A percentile compares a stretch with the other conserved stretches of the same genome.
Evolutionary conservation across 2,797 vertebrate species (phyloP).

Genomic region (Capromys pilorides): DNA sequence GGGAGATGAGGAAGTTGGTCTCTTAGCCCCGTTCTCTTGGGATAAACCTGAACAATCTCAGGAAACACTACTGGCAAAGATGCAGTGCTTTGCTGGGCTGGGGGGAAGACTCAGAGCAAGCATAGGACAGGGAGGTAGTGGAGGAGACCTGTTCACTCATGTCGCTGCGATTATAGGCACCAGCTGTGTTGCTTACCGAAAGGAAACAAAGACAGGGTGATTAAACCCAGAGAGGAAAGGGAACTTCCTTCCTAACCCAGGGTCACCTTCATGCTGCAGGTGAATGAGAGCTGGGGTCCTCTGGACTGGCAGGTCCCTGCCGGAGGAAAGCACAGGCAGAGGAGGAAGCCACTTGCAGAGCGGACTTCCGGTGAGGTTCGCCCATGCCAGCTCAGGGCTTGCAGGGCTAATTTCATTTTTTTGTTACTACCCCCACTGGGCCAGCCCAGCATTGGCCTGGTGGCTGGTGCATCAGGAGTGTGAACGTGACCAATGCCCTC

Average conservation of each 20-base stretch:
- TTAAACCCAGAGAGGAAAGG: neutral
- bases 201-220: neutral
- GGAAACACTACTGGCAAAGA: neutral
- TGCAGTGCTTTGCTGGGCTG: neutral
- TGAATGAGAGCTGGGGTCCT: neutral
- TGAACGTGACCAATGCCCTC: neutral
- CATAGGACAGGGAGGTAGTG: neutral
- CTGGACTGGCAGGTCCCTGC: neutral
- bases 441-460: neutral
- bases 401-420: neutral
- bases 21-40: neutral
- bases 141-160: neutral
- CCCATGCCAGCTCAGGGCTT: neutral
- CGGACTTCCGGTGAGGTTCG: conserved; percentile 22
- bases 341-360: neutral
- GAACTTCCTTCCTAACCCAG: neutral
- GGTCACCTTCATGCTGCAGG: neutral
- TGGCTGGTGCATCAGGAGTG: neutral
- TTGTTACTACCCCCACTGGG: neutral
- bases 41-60: neutral
- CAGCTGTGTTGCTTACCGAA: neutral
- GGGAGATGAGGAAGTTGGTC: neutral
- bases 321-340: neutral
- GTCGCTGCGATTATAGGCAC: neutral
- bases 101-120: neutral